A percentile compares a stretch with the other conserved stretches of the same genome.
These are phyloP conservation scores for Myopa tessellatipennis DNA, from an alignment of 2,888 invertebrate species.

Conservation along the genomic window DNA sequence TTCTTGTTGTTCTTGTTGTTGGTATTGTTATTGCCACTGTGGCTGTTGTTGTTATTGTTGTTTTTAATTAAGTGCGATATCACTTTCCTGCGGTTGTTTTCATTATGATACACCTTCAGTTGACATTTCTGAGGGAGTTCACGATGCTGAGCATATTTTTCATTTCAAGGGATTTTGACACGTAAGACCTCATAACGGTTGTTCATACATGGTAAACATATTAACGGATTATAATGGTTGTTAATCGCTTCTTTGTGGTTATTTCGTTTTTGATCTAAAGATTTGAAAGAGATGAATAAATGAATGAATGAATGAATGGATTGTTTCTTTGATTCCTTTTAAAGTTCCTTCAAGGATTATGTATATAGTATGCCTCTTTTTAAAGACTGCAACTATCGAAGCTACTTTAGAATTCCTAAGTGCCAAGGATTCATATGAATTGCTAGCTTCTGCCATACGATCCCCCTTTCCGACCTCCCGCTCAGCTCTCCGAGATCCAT, in stretches of 20 bases:
- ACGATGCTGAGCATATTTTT: neutral
- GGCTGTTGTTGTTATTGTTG: constrained; percentile 1
- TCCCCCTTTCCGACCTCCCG: neutral
- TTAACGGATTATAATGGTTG: too few species aligned
- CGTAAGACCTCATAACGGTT: too few species aligned
- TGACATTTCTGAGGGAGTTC: constrained; percentile 4
- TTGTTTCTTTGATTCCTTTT: neutral
- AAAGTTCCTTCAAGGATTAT: neutral
- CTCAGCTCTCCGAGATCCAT: neutral
- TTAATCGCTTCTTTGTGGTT: too few species aligned
- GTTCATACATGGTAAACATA: too few species aligned
- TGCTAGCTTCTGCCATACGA: neutral
- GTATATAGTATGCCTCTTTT: neutral
- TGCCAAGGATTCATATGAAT: too few species aligned
- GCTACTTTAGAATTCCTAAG: too few species aligned
- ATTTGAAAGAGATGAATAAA: too few species aligned
- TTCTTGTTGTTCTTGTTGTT: neutral
- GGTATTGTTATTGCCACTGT: neutral
- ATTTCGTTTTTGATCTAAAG: too few species aligned
- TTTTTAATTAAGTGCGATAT: constrained; percentile 19
- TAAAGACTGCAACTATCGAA: too few species aligned
- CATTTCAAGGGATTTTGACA: neutral
- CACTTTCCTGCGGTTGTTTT: constrained; percentile 20
- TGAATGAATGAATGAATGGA: too few species aligned
- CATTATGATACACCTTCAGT: neutral